A percentile compares a stretch with the other conserved stretches of the same genome.
Evolutionary conservation across 2,113 vertebrate genomes (phyloP).

Genomic region (Rhipidura dahli): DNA sequence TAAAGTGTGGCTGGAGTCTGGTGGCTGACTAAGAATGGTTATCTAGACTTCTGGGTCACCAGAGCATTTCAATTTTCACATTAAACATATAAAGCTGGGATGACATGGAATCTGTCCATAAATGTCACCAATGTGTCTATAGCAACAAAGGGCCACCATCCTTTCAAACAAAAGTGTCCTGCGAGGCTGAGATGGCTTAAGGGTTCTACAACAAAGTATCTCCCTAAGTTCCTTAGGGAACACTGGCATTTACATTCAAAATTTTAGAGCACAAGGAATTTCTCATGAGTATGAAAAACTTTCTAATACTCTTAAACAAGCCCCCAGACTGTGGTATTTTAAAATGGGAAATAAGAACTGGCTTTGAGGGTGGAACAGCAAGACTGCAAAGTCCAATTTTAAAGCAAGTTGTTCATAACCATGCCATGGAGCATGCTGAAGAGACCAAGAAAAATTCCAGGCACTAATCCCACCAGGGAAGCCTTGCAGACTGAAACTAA

Average conservation of each 20-base stretch:
- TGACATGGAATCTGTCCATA: not conserved
- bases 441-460: not conserved
- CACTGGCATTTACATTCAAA: not conserved
- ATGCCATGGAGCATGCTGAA: not conserved
- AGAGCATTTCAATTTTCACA: not conserved
- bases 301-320: not conserved
- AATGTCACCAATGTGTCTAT: not conserved
- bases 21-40: not conserved
- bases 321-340: not conserved
- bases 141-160: not conserved
- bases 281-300: not conserved
- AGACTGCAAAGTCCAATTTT: not conserved
- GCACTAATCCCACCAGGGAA: not conserved
- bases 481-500: not conserved
- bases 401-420: not conserved
- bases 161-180: not conserved
- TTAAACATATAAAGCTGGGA: not conserved
- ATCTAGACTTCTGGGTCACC: not conserved
- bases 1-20: not conserved
- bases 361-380: not conserved
- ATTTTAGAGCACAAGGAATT: not conserved
- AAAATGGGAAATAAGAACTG: not conserved
- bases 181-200: not conserved
- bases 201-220: not conserved
- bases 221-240: not conserved